phyloP scores from a whole-genome alignment of 2,113 vertebrate genomes.

The Variabilichromis moorii region DNA sequence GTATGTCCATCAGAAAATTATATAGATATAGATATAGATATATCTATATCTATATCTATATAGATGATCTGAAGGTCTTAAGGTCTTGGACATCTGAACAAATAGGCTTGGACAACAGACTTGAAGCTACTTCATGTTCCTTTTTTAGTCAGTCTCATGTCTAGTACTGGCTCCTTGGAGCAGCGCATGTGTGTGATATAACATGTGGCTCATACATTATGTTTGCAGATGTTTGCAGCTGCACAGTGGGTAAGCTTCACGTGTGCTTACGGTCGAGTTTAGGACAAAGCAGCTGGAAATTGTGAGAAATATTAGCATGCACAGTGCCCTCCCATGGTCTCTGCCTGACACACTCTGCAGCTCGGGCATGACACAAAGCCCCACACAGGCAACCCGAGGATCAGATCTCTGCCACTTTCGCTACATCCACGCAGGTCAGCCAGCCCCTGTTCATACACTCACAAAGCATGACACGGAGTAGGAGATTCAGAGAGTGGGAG shows the following conservation, averaged over 20 bases:
- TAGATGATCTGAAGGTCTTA: background rate
- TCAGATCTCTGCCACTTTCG: conserved; percentile 7
- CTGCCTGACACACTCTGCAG: conserved; percentile 45
- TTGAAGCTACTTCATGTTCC: background rate
- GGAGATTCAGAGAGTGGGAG: conserved; percentile 35
- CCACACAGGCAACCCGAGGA: background rate
- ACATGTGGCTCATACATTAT: background rate
- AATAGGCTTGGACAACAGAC: background rate
- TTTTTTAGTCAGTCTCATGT: background rate
- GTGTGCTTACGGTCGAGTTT: background rate
- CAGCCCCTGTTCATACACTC: conserved; percentile 14
- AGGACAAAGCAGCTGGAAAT: background rate
- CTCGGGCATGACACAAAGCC: conserved; percentile 43
- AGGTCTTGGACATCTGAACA: background rate
- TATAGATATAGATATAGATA: background rate
- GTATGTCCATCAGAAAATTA: background rate
- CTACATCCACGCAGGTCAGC: conserved; percentile 44
- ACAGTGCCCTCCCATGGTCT: conserved; percentile 34
- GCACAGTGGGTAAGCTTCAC: background rate
- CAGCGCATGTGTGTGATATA: conserved; percentile 37
- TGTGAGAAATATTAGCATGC: conserved; percentile 47
- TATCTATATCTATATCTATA: background rate
- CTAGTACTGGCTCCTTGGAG: background rate
- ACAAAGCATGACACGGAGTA: conserved; percentile 43
- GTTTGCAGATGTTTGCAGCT: conserved; percentile 8